Evolutionary conservation across 2,888 invertebrate genomes (phyloP), one percentile per base, ranked within the genome.

Genomic region (Escarpia spicata): DNA sequence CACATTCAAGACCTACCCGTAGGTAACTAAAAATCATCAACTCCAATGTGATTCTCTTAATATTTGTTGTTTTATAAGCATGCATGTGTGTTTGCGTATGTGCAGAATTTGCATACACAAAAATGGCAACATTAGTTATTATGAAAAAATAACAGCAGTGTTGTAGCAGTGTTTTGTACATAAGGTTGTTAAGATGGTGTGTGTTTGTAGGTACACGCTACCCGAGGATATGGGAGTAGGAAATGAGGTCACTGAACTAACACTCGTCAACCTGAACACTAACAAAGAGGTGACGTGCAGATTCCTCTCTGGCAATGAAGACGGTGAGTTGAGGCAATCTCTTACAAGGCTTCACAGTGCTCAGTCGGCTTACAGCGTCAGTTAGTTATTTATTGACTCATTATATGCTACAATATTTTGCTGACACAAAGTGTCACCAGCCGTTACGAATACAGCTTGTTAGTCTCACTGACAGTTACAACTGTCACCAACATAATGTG

Each of bases 261-360:
- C 98, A 0, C 97, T 98, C 15, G 97, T 98, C 93, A 98, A 98
- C 96, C 98, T 98, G 93, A 97, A 97, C 6, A 97, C 97, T 92
- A 97, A 97, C 3, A 95, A 96, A 92, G 98, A 98, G 0, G 97
- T 98, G 52, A 98, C 98, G 95, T 99, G 99, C 96, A 97, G 97
- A 94, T 98, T 99, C 12, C 97, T 98, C 1, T 97, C 97, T 43
- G 98, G 98, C 15, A 98, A 98, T 95, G 97, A 98, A 92, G 97
- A 97, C 96, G 97, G 98, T 98, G 91, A 92, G 93, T 91, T 31
- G 26, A 19, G 90, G 19, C 75, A 19, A 26, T 75, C 19, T 75
- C 26, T n/a, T 75, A 75, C 75, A 75, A 75, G 75, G 75, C 15
- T 75, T 75, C 6, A 75, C 6, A 6, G 19, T 26, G 15, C 43